A percentile compares a stretch with the other conserved stretches of the same genome.
Conservation (phyloP, 1,140 invertebrate species). For the Pseudomyrmex cubaensis region DNA sequence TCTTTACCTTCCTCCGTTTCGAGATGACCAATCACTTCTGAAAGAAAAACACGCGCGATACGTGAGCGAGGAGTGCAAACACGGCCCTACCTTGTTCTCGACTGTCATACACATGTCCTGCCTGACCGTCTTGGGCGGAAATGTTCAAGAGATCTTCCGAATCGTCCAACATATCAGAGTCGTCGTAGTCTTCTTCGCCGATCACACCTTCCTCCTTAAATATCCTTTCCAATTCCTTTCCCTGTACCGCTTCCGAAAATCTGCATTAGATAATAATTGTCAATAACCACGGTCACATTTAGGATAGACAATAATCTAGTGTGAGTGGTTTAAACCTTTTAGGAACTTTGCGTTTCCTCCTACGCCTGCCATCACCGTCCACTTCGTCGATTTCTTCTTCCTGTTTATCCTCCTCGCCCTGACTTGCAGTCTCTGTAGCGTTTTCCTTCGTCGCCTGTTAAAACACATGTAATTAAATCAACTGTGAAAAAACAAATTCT, state of each 20-base stretch:
- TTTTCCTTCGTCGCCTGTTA: constrained; percentile 75
- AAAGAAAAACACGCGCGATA: constrained; percentile 26
- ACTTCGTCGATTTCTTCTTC: constrained; percentile 83
- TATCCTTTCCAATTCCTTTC: constrained; percentile 90
- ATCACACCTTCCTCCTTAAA: constrained; percentile 90
- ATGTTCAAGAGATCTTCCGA: constrained; percentile 69
- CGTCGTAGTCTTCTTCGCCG: constrained; percentile 86
- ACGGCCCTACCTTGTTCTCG: no score
- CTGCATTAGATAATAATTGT: constrained; percentile 76
- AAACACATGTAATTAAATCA: constrained; percentile 60
- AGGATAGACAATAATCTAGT: neutral
- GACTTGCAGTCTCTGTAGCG: constrained; percentile 73
- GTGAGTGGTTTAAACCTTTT: constrained; percentile 77
- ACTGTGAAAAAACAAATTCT: constrained; percentile 12
- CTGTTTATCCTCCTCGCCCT: constrained; percentile 83
- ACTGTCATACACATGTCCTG: constrained; percentile 70
- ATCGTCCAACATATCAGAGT: constrained; percentile 69
- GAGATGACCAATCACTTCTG: constrained; percentile 89
- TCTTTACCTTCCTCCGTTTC: constrained; percentile 87
- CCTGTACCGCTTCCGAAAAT: constrained; percentile 89
- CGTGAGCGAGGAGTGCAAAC: no score
- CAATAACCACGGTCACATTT: neutral
- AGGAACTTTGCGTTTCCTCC: constrained; percentile 87
- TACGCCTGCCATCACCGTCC: constrained; percentile 87
- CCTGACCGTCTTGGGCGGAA: constrained; percentile 77